Conservation (phyloP, 2,888 invertebrate genomes). For the Sphaerophoria taeniata region DNA sequence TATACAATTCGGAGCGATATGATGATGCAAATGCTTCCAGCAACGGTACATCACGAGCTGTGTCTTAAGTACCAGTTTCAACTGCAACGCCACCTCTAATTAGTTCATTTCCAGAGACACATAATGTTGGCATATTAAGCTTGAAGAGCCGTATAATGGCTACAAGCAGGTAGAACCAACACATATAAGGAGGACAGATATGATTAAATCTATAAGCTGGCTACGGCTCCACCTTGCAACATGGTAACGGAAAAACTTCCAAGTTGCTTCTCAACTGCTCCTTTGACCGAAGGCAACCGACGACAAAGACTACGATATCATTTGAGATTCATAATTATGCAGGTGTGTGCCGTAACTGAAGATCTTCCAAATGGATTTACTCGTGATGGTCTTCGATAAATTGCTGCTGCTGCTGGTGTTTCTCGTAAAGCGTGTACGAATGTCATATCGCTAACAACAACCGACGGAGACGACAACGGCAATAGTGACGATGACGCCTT, state of each 20-base stretch:
- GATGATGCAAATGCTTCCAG: conserved; percentile 31
- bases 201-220: background rate
- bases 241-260: conserved; percentile 50
- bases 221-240: conserved; percentile 34
- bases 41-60: conserved; percentile 68
- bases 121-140: conserved; percentile 62
- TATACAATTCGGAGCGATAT: background rate
- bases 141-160: conserved; percentile 54
- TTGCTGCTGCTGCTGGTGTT: conserved; percentile 46
- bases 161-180: conserved; percentile 21
- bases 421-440: background rate
- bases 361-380: conserved; percentile 73
- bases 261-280: conserved; percentile 12
- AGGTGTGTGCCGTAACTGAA: conserved; percentile 53
- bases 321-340: conserved; percentile 63
- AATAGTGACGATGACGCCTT: background rate
- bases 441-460: background rate
- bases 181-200: background rate
- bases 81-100: conserved; percentile 43
- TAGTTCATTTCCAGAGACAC: conserved; percentile 64
- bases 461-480: background rate
- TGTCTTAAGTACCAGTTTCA: conserved; percentile 32
- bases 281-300: background rate
- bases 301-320: conserved; percentile 25
- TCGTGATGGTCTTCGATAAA: conserved; percentile 68